A percentile compares a stretch with the other conserved stretches of the same genome.
Conservation (phyloP, 1,140 invertebrate genomes). For the roundworm (Caenorhabditis elegans) region WBcel235 BX284602.5:11131001-11131500, state of each 20-base stretch:
- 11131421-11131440: constrained; percentile 34
- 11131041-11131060: constrained; percentile 56
- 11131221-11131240: constrained; percentile 51
- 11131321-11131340: constrained; percentile 50
- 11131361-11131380: constrained; percentile 33
- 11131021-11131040: neutral
- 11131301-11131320: constrained; percentile 56
- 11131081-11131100: constrained; percentile 50
- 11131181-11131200: constrained; percentile 43
- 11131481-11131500: constrained; percentile 40
- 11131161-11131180: constrained; percentile 49
- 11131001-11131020: constrained; percentile 33
- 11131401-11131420: constrained; percentile 49
- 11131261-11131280: constrained; percentile 45
- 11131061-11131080: constrained; percentile 56
- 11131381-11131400: constrained; percentile 43
- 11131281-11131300: constrained; percentile 45
- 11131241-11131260: constrained; percentile 55
- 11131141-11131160: constrained; percentile 34
- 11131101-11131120: constrained; percentile 53
- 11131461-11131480: neutral
- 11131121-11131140: constrained; percentile 55
- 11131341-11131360: constrained; percentile 53
- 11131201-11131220: constrained; percentile 53
- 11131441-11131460: constrained; percentile 35